Conservation (phyloP, 2,797 vertebrate genomes). For the Scolopax bukidnonensis region DNA sequence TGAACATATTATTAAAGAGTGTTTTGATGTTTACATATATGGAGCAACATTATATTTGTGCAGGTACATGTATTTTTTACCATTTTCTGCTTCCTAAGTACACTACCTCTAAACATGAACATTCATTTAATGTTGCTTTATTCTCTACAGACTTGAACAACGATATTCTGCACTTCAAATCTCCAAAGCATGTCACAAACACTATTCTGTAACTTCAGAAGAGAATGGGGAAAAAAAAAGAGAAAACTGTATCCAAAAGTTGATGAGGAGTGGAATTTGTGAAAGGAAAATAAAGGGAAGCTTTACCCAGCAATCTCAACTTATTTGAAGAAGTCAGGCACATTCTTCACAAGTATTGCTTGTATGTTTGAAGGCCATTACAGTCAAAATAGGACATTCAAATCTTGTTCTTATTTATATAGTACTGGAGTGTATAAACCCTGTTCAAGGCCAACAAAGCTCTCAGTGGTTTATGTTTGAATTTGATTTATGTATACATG, state of each 20-base stretch:
- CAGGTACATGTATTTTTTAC: not conserved
- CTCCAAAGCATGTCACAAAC: not conserved
- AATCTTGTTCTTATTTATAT: conserved; percentile 7
- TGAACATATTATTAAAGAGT: not conserved
- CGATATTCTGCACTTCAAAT: not conserved
- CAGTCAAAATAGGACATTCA: conserved; percentile 3
- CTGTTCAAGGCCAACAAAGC: not conserved
- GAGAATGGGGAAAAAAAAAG: not conserved
- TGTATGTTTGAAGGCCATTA: not conserved
- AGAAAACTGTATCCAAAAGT: not conserved
- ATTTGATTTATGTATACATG: conserved; percentile 17
- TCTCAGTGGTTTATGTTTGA: not conserved
- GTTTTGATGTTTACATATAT: not conserved
- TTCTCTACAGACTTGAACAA: not conserved
- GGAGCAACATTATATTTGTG: not conserved
- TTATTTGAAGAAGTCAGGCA: not conserved
- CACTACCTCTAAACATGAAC: not conserved
- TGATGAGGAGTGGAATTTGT: not conserved
- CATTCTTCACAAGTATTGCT: not conserved
- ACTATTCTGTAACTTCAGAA: not conserved
- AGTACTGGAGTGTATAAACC: not conserved
- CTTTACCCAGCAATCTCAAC: not conserved
- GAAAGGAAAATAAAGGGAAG: not conserved
- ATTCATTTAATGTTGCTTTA: not conserved
- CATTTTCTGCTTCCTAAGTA: not conserved